These are phyloP conservation scores for Hirudinaria manillensis DNA, from an alignment of 2,888 invertebrate species.

Conservation along the genomic window DNA sequence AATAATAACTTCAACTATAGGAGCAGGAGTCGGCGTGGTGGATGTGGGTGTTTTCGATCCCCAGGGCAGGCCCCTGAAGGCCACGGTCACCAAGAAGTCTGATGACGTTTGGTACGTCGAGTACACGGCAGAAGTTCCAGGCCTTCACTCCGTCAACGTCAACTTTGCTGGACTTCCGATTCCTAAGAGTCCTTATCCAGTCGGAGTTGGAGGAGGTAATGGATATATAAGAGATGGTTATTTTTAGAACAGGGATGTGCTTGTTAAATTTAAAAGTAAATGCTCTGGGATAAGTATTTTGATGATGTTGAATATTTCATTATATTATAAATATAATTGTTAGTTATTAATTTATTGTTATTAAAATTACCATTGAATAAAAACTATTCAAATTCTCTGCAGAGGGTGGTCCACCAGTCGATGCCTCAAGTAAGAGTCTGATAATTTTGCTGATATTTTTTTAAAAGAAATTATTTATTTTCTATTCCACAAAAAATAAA, in stretches of 20 bases:
- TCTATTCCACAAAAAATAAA: background rate
- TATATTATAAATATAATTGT: too few species aligned
- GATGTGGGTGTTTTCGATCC: conserved; percentile 77
- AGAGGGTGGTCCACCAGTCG: conserved; percentile 35
- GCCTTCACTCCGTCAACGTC: conserved; percentile 76
- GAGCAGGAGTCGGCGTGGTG: conserved; percentile 72
- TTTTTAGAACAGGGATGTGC: too few species aligned
- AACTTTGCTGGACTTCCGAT: conserved; percentile 74
- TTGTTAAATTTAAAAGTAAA: too few species aligned
- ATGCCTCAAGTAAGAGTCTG: conserved; percentile 29
- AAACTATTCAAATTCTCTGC: background rate
- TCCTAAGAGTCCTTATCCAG: conserved; percentile 68
- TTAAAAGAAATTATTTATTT: background rate
- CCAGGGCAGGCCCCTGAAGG: conserved; percentile 64
- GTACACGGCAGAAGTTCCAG: conserved; percentile 68
- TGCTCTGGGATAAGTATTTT: too few species aligned
- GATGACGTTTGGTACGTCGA: conserved; percentile 75
- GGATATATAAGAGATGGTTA: background rate
- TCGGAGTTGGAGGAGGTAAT: conserved; percentile 59
- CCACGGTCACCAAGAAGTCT: conserved; percentile 60
- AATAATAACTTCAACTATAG: conserved; percentile 49
- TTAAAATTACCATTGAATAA: too few species aligned
- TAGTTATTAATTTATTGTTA: too few species aligned
- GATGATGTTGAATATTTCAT: too few species aligned
- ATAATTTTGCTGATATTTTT: background rate